These are phyloP conservation scores for Collichthys lucidus DNA, from an alignment of 2,113 vertebrate genomes.

Conservation along the genomic window DNA sequence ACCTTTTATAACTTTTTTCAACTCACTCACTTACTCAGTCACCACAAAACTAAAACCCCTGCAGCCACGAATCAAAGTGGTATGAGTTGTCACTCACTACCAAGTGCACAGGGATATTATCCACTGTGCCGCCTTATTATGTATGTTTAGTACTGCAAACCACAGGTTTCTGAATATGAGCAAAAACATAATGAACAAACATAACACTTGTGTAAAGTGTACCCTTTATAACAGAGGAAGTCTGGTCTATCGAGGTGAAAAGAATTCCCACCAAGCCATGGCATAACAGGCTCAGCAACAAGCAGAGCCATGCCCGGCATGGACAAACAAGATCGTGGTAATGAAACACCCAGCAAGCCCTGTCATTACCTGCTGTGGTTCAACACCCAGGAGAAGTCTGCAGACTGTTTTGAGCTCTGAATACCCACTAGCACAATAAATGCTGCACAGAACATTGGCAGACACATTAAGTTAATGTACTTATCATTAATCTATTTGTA, in stretches of 20 bases:
- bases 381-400: constrained; percentile 20
- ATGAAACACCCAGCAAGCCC: constrained; percentile 67
- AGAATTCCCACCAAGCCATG: constrained; percentile 17
- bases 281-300: background rate
- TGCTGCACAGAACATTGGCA: constrained; percentile 7
- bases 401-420: constrained; percentile 10
- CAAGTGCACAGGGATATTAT: background rate
- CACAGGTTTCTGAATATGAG: background rate
- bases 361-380: constrained; percentile 52
- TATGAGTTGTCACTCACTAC: background rate
- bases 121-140: background rate
- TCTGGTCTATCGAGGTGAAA: constrained; percentile 21
- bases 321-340: constrained; percentile 41
- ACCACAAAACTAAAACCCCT: background rate
- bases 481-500: constrained; percentile 11
- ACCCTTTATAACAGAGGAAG: background rate
- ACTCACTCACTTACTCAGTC: too few species aligned
- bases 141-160: background rate
- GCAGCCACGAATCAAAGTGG: too few species aligned
- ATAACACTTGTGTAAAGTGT: background rate
- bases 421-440: background rate
- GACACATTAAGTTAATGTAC: background rate
- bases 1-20: background rate
- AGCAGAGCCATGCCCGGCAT: constrained; percentile 31
- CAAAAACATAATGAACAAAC: background rate